Conservation (phyloP, 2,113 vertebrate species). For the Hypomesus transpacificus region DNA sequence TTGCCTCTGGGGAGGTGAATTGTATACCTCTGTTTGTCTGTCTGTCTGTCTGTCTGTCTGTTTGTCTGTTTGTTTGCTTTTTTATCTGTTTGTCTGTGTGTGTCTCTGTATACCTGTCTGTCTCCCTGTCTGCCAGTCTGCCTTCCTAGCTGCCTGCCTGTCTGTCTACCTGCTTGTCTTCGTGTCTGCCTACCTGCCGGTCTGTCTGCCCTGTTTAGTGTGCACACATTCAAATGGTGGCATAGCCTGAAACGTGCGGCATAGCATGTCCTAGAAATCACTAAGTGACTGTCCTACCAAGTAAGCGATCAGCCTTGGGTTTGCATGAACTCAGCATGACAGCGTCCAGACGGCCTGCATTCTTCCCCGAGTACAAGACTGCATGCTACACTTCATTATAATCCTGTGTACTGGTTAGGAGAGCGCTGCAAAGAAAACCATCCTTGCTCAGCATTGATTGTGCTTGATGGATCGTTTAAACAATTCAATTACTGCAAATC, state of each 20-base stretch:
- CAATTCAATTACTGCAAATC: constrained; percentile 57
- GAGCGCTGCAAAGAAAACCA: constrained; percentile 38
- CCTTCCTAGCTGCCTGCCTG: too few relatives aligned
- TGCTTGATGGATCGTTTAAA: constrained; percentile 49
- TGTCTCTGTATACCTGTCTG: constrained; percentile 3
- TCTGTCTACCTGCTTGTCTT: too few relatives aligned
- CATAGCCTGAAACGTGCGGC: neutral
- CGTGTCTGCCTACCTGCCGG: neutral
- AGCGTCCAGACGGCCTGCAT: too few relatives aligned
- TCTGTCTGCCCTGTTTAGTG: constrained; percentile 16
- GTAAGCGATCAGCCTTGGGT: neutral
- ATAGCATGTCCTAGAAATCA: neutral
- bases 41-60: neutral
- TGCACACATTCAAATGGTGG: neutral
- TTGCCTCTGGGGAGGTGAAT: too few relatives aligned
- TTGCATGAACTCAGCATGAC: constrained; percentile 22
- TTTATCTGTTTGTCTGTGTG: constrained; percentile 27
- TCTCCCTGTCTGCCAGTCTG: too few relatives aligned
- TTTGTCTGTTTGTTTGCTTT: constrained; percentile 1
- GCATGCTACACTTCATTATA: constrained; percentile 22
- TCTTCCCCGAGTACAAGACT: constrained; percentile 12
- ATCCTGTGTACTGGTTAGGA: constrained; percentile 32
- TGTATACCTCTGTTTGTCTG: constrained; percentile 22
- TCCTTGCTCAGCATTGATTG: constrained; percentile 50
- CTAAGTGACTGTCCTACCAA: neutral